Conservation (phyloP, 2,888 invertebrate species). For the Cephus runcator region DNA sequence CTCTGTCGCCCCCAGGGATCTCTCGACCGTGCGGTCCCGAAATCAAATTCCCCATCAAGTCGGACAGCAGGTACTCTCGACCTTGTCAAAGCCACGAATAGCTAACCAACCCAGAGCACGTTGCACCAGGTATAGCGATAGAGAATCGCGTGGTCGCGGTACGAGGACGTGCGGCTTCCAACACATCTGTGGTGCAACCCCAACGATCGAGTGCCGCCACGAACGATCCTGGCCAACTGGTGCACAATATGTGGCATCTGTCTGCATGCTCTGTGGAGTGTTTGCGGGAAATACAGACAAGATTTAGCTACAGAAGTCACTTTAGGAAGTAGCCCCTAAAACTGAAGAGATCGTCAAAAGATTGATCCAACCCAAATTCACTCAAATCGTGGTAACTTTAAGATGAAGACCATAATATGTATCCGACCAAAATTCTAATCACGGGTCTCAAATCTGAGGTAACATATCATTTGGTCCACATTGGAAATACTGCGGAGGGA, state of each 20-base stretch:
- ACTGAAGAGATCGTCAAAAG: background rate
- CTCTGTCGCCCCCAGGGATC: background rate
- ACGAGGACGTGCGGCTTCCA: conserved; percentile 18
- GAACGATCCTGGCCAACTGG: conserved; percentile 33
- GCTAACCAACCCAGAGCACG: conserved; percentile 28
- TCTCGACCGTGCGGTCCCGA: background rate
- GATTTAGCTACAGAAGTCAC: background rate
- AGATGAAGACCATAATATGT: background rate
- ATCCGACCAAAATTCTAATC: background rate
- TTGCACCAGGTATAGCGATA: background rate
- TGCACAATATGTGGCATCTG: conserved; percentile 43
- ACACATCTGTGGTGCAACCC: conserved; percentile 44
- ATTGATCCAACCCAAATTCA: too few relatives aligned
- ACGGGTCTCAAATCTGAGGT: background rate
- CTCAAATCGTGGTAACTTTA: too few relatives aligned
- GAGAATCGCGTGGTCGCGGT: conserved; percentile 13
- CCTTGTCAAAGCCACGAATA: conserved; percentile 54
- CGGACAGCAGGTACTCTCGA: conserved; percentile 25
- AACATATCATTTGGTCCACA: background rate
- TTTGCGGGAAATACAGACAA: conserved; percentile 44
- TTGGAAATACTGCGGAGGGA: background rate
- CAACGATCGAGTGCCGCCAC: conserved; percentile 36
- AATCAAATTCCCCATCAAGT: conserved; percentile 22
- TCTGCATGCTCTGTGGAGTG: conserved; percentile 39
- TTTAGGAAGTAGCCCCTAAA: background rate